These are phyloP conservation scores for Pangasius macronema DNA, from an alignment of 2,797 vertebrate genomes.

Conservation along the genomic window DNA sequence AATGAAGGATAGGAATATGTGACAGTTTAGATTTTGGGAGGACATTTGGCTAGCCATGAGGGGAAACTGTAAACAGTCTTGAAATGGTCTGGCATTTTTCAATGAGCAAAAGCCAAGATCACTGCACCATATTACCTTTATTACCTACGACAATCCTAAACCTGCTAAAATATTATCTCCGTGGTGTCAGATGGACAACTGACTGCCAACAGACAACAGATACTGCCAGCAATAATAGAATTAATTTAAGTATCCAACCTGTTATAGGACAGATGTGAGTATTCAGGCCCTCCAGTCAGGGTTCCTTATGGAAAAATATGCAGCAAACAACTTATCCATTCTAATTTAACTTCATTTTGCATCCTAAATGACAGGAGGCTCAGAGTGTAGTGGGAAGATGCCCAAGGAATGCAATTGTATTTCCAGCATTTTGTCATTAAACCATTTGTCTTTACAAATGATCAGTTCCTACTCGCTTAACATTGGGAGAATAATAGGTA, in stretches of 20 bases:
- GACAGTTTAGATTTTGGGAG: background rate
- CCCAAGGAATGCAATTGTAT: background rate
- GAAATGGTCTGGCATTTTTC: background rate
- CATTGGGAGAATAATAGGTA: background rate
- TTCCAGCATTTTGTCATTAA: background rate
- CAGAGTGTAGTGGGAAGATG: background rate
- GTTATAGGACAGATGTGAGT: background rate
- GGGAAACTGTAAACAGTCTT: background rate
- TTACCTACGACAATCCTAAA: background rate
- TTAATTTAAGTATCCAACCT: background rate
- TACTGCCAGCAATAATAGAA: background rate
- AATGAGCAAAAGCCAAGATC: background rate
- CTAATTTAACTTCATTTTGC: background rate
- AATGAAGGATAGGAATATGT: background rate
- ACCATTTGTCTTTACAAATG: background rate
- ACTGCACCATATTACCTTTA: background rate
- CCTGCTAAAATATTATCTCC: background rate
- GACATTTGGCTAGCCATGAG: background rate
- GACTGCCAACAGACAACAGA: background rate
- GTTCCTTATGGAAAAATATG: background rate
- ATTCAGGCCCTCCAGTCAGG: background rate
- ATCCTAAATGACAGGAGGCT: background rate
- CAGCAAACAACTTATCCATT: background rate
- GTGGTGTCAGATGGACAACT: background rate
- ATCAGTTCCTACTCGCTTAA: background rate